These are phyloP conservation scores for Eupithecia insigniata DNA, from an alignment of 2,888 invertebrate genomes.

Conservation along the genomic window DNA sequence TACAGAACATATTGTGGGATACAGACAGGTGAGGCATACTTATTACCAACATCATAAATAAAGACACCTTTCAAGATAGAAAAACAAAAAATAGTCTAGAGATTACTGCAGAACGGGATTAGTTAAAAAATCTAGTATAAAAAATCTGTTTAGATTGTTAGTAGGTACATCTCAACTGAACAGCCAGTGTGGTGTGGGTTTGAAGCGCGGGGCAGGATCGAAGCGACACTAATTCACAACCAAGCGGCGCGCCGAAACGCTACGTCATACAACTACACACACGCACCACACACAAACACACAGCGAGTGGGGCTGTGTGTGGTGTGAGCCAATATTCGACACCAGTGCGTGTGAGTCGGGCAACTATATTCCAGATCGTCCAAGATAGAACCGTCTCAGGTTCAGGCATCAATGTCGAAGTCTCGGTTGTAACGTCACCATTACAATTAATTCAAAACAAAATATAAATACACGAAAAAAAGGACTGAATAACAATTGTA, in stretches of 20 bases:
- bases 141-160: conserved; percentile 5
- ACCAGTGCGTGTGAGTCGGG: conserved; percentile 59
- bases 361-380: conserved; percentile 47
- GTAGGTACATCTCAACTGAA: conserved; percentile 17
- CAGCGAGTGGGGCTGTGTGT: neutral
- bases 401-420: conserved; percentile 18
- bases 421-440: conserved; percentile 28
- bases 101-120: neutral
- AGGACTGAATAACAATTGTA: conserved; percentile 72
- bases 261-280: conserved; percentile 25
- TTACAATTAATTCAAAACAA: conserved; percentile 31
- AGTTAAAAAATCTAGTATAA: neutral
- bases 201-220: conserved; percentile 41
- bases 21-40: conserved; percentile 37
- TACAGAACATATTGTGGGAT: conserved; percentile 40
- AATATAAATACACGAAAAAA: conserved; percentile 43
- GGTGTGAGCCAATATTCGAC: conserved; percentile 37
- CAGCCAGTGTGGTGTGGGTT: conserved; percentile 7
- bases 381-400: conserved; percentile 15
- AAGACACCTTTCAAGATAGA: neutral
- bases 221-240: conserved; percentile 77
- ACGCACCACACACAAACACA: conserved; percentile 8
- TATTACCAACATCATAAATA: neutral
- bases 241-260: conserved; percentile 61
- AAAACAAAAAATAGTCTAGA: neutral